phyloP scores from a whole-genome alignment of 2,113 vertebrate genomes.

The Gobio gobio region DNA sequence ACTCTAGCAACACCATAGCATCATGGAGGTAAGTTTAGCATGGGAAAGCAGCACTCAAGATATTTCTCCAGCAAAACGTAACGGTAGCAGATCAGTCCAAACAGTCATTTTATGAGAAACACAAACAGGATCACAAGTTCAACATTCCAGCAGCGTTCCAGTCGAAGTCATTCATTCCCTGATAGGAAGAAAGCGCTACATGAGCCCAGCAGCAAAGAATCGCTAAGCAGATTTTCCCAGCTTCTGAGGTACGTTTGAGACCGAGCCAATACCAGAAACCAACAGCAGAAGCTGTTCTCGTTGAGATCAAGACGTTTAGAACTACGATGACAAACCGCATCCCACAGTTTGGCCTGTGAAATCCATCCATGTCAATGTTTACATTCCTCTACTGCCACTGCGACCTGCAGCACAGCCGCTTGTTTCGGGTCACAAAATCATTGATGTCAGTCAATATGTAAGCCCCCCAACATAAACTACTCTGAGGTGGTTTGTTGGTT shows the following conservation, averaged over 20 bases:
- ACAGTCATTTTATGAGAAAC: conserved; percentile 24
- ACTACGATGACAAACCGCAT: conserved; percentile 60
- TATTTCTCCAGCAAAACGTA: no score
- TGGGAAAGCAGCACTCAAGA: neutral
- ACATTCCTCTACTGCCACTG: conserved; percentile 37
- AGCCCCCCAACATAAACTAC: neutral
- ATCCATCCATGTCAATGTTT: conserved; percentile 43
- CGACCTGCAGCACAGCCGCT: conserved; percentile 3
- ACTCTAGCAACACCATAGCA: neutral
- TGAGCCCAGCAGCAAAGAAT: conserved; percentile 52
- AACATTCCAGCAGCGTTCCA: conserved; percentile 9
- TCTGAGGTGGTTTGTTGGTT: conserved; percentile 1
- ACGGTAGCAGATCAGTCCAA: neutral
- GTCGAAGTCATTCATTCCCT: neutral
- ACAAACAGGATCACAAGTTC: neutral
- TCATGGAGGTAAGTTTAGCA: neutral
- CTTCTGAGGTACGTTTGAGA: conserved; percentile 59
- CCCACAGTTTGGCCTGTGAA: conserved; percentile 46
- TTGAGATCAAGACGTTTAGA: conserved; percentile 62
- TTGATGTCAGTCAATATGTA: neutral
- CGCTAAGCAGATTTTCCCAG: conserved; percentile 42
- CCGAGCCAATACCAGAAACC: conserved; percentile 26
- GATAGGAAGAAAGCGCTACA: neutral
- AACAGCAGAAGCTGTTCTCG: conserved; percentile 43
- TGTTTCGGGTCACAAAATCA: conserved; percentile 5